Evolutionary conservation across 2,113 vertebrate genomes (phyloP).

Genomic region (Oxyura jamaicensis): DNA sequence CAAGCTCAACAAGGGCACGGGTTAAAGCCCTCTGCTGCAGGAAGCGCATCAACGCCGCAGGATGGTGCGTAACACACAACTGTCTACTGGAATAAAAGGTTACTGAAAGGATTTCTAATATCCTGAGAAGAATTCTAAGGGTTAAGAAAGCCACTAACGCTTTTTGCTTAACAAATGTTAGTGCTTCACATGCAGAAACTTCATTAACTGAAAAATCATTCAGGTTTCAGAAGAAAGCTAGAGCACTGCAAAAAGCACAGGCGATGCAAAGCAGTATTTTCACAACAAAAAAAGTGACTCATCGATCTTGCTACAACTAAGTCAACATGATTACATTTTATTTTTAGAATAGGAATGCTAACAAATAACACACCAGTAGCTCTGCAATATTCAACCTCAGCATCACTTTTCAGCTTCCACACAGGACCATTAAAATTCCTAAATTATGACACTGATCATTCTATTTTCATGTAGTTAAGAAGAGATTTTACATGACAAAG

Average conservation of each 20-base stretch:
- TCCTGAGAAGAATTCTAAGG: background rate
- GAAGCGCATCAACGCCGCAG: background rate
- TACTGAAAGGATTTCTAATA: background rate
- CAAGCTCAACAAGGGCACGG: background rate
- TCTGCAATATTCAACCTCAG: background rate
- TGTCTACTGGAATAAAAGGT: background rate
- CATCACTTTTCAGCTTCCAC: background rate
- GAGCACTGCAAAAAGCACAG: background rate
- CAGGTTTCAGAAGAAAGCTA: background rate
- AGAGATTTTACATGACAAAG: background rate
- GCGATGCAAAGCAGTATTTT: background rate
- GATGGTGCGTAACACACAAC: accelerated
- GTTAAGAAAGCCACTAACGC: background rate
- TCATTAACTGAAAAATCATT: background rate
- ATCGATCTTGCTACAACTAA: background rate
- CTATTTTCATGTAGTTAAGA: background rate
- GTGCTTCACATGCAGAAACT: background rate
- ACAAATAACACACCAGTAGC: background rate
- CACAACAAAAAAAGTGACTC: background rate
- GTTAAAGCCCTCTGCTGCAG: background rate
- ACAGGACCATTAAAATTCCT: background rate
- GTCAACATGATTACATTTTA: background rate
- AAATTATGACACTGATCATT: background rate
- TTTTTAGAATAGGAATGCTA: background rate
- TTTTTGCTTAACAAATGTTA: background rate